Evolutionary conservation across 2,888 invertebrate genomes (phyloP), one percentile per base, ranked within the genome.

Genomic region (Carterocephalus palaemon): DNA sequence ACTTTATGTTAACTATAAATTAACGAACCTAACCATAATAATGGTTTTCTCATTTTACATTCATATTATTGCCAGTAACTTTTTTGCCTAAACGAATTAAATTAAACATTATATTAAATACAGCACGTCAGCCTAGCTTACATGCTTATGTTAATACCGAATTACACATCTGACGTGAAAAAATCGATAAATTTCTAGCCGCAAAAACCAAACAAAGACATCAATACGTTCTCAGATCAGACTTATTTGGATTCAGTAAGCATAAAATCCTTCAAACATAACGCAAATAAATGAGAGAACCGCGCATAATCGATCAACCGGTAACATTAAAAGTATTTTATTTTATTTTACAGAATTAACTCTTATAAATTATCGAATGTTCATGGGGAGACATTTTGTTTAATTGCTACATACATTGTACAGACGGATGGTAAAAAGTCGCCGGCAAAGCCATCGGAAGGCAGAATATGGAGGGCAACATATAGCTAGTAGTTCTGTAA

Each of bases 351-450:
- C 23, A 46, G 38, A 32, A 38, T 37, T 52, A 51, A 48, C 47
- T 49, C 33, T 52, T 56, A 56, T 57, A 56, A 48, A 56, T 52
- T 40, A 49, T 49, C 60, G 58, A 66, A 69, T 67, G 64, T 67
- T 62, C 61, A 67, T 62, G 56, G 54, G 49, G 51, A 48, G 60
- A 61, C 57, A 63, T 64, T 59, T 58, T 60, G 59, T 67, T 66
- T 67, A 70, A 71, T 73, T 69, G 60, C 60, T 65, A 61, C 58
- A 58, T 54, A 61, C 55, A 54, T 51, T 48, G 48, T 45, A 51
- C 53, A 52, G 52, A 47, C 46, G 53, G 48, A 52, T 47, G 46
- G 47, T 48, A 56, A 56, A 59, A 58, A 62, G 19, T 31, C 7
- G 12, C 33, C 9, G n/a, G n/a, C n/a, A n/a, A 51, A 52, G 46